phyloP scores from a whole-genome alignment of 2,888 invertebrate species.

The Auanema freiburgensis region DNA sequence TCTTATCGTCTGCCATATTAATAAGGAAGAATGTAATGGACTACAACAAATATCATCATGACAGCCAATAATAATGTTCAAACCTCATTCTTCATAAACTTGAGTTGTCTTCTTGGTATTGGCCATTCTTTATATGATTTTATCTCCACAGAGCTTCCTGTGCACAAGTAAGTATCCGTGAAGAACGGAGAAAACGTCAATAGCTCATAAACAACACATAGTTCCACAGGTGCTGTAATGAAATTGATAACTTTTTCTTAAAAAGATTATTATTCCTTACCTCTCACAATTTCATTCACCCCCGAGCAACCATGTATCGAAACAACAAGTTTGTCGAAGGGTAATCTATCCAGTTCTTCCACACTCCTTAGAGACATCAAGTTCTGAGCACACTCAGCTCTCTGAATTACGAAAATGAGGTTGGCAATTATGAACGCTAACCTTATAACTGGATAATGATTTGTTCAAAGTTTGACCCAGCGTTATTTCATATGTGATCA shows the following conservation, averaged over 20 bases:
- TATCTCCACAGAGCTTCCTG: conserved; percentile 17
- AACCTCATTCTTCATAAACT: conserved; percentile 1
- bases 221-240: conserved; percentile 29
- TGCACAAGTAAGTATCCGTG: conserved; percentile 31
- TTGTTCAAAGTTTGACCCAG: conserved; percentile 19
- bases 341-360: background rate
- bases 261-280: conserved; percentile 10
- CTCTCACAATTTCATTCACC: conserved; percentile 24
- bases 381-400: conserved; percentile 35
- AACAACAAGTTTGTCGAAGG: conserved; percentile 34
- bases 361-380: conserved; percentile 28
- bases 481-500: conserved; percentile 22
- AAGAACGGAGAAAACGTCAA: conserved; percentile 43
- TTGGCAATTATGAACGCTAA: background rate
- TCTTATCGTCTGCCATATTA: conserved; percentile 26
- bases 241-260: conserved; percentile 16
- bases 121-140: conserved; percentile 20
- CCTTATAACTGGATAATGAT: conserved; percentile 22
- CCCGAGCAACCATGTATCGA: conserved; percentile 36
- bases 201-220: conserved; percentile 41
- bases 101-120: conserved; percentile 22
- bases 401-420: conserved; percentile 22
- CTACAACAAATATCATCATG: conserved; percentile 24
- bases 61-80: background rate
- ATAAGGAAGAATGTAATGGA: conserved; percentile 45